phyloP scores from a whole-genome alignment of 2,113 vertebrate species.

The Marmota flaviventris region DNA sequence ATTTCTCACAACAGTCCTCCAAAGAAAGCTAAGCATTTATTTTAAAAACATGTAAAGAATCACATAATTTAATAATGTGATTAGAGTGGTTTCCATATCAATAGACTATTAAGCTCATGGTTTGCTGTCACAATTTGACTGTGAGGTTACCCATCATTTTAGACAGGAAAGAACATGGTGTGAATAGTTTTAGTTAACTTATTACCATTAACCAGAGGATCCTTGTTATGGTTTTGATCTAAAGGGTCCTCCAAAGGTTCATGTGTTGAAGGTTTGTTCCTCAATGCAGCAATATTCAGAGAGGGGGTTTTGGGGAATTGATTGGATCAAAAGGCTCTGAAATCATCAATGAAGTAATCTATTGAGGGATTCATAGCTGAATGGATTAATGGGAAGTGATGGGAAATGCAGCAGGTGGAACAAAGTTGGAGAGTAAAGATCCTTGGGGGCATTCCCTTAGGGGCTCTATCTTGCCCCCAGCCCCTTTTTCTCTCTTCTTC shows the following conservation, averaged over 20 bases:
- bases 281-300: not conserved
- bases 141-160: not conserved
- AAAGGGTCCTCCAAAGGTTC: not conserved
- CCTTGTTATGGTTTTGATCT: not conserved
- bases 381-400: not conserved
- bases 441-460: too few relatives aligned
- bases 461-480: not conserved
- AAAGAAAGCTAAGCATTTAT: not conserved
- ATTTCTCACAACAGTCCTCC: not conserved
- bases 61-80: not conserved
- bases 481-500: not conserved
- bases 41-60: constrained; percentile 15
- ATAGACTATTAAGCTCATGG: not conserved
- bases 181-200: not conserved
- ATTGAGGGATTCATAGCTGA: not conserved
- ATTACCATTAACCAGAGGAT: not conserved
- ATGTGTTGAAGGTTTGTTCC: not conserved
- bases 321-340: not conserved
- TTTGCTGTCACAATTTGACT: not conserved
- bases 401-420: not conserved
- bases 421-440: too few relatives aligned
- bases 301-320: not conserved
- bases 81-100: not conserved
- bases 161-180: not conserved
- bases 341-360: not conserved